These are phyloP conservation scores for Rhyacophila brunnea DNA, from an alignment of 1,140 invertebrate genomes.

Conservation along the genomic window DNA sequence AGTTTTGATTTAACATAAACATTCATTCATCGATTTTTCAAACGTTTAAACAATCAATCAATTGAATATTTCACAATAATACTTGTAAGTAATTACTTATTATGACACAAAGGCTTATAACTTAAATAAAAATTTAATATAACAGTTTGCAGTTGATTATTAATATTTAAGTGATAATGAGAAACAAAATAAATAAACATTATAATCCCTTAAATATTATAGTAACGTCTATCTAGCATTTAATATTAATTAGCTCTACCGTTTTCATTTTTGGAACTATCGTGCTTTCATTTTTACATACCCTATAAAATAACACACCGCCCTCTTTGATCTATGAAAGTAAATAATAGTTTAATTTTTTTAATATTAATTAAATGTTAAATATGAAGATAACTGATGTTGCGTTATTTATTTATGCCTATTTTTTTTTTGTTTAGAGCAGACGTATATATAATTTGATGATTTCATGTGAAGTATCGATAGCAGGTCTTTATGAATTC, in stretches of 20 bases:
- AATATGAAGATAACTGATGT: not conserved
- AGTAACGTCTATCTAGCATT: not conserved
- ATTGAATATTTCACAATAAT: not conserved
- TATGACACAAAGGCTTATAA: not conserved
- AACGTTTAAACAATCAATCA: too few relatives aligned
- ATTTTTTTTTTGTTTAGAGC: too few relatives aligned
- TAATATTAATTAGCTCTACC: slow-evolving; percentile 17
- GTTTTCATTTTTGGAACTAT: slow-evolving; percentile 33
- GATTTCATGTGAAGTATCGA: too few relatives aligned
- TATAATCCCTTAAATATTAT: slow-evolving; percentile 2
- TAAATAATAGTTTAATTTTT: not conserved
- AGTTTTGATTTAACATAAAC: too few relatives aligned
- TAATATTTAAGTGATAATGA: slow-evolving; percentile 1
- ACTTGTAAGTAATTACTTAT: not conserved
- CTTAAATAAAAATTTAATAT: not conserved
- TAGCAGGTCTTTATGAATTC: too few relatives aligned
- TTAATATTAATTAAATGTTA: slow-evolving; percentile 3
- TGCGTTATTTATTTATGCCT: too few relatives aligned
- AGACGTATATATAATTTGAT: slow-evolving; percentile 4
- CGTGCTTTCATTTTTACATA: slow-evolving; percentile 29
- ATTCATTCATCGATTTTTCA: too few relatives aligned
- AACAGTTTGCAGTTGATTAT: not conserved
- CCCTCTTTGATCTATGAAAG: not conserved
- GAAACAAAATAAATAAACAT: slow-evolving; percentile 7
- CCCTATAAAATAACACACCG: slow-evolving; percentile 14